Conservation (phyloP, 1,140 invertebrate genomes). For the Drosophila kurseongensis region DNA sequence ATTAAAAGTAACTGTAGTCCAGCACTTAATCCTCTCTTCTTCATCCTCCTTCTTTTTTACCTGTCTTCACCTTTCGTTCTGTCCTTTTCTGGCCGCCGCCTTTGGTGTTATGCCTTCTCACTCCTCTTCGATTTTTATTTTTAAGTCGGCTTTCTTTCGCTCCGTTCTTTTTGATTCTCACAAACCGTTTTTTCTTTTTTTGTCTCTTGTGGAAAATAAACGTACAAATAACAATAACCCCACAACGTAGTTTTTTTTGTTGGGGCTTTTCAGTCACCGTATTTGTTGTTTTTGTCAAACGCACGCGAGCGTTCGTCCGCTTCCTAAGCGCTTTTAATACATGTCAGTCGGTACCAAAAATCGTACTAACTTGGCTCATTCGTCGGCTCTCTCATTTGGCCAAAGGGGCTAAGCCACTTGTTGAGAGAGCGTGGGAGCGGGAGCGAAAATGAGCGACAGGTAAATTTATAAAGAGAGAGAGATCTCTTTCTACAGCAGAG, state of each 20-base stretch:
- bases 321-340: conserved; percentile 54
- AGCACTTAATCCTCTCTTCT: conserved; percentile 28
- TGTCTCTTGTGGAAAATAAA: conserved; percentile 39
- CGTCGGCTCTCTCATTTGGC: background rate
- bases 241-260: conserved; percentile 29
- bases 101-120: conserved; percentile 23
- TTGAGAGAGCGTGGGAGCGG: conserved; percentile 10
- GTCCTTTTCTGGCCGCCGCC: conserved; percentile 36
- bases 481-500: background rate
- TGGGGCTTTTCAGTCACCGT: conserved; percentile 38
- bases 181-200: conserved; percentile 35
- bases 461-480: background rate
- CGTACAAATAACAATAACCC: conserved; percentile 56
- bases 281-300: conserved; percentile 44
- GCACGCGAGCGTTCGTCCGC: conserved; percentile 72
- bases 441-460: background rate
- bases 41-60: conserved; percentile 54
- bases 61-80: conserved; percentile 40
- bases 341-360: conserved; percentile 56
- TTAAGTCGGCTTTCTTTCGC: conserved; percentile 54
- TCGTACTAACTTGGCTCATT: conserved; percentile 60
- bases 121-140: conserved; percentile 46
- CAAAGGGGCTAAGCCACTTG: conserved; percentile 26
- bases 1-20: conserved; percentile 71
- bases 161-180: conserved; percentile 60